Evolutionary conservation across 1,140 invertebrate species (phyloP), one percentile per base, ranked within the genome.

Genomic region (Drosophila kurseongensis): DNA sequence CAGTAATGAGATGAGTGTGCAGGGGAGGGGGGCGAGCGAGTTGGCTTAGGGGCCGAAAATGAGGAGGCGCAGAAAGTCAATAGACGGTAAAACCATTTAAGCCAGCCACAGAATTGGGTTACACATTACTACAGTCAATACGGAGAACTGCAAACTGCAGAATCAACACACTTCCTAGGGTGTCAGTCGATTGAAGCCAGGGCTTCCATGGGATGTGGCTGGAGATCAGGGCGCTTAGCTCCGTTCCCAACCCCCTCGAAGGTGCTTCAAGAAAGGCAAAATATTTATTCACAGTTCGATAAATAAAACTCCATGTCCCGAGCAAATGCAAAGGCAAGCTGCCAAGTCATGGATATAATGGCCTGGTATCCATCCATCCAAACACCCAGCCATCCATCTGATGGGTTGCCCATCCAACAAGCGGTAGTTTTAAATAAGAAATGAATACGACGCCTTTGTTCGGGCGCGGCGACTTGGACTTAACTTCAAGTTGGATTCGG

Each of bases 231-330:
- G 51, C 50, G 38, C 58, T 65, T 35, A 42, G 51, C 60, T 47
- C 41, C 38, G 36, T 9, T 16, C 23, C 14, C 55, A 32, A 44
- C 32, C 55, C 50, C 55, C 41, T 60, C 27, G 36, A 52, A 66
- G 82, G 81, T 66, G 65, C 83, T 73, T 66, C 51, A 58, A 74
- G 58, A 67, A 56, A 35, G 62, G 74, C 79, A 72, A 83, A 82
- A 84, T 88, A 88, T 86, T 86, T 86, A 89, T 88, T 83, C 84
- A 83, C 83, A 89, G 83, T 76, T 88, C 83, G 65, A 83, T 88
- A 88, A 88, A 88, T 88, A 88, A 71, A 88, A 88, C 63, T 73
- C 65, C 68, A 62, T 85, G 51, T 60, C 54, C 42, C 38, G 5
- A 18, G 42, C 51, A 23, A 55, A 71, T 18, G 35, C 42, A 32